Evolutionary conservation across 2,888 invertebrate species (phyloP).

Genomic region (Ormyrus pomaceus): DNA sequence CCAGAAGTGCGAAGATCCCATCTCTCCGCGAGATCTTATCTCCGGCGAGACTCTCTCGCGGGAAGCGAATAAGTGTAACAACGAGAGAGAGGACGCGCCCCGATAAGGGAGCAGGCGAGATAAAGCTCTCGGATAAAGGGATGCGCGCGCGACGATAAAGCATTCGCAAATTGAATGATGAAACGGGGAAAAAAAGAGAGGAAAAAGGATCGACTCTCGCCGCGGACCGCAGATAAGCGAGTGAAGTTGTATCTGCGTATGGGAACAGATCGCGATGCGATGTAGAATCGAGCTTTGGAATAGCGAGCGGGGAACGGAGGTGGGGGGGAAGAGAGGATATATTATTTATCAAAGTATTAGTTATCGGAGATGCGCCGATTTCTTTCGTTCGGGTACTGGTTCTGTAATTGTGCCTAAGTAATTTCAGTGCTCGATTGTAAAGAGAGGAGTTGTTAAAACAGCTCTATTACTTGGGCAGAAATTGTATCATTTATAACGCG

Average conservation of each 20-base stretch:
- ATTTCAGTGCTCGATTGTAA: too few relatives aligned
- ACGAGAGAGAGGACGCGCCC: not conserved
- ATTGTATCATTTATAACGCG: too few relatives aligned
- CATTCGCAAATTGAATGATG: conserved; percentile 38
- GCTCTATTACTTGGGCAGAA: too few relatives aligned
- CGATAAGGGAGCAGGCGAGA: conserved; percentile 26
- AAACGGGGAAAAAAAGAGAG: not conserved
- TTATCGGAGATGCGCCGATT: not conserved
- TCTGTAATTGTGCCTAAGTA: too few relatives aligned
- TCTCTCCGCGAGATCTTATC: conserved; percentile 37
- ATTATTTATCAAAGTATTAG: conserved; percentile 28
- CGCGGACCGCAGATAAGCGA: too few relatives aligned
- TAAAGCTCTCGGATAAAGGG: not conserved
- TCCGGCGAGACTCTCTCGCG: not conserved
- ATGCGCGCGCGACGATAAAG: conserved; percentile 18
- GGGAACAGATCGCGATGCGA: too few relatives aligned
- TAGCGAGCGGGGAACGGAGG: not conserved
- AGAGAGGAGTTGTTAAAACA: too few relatives aligned
- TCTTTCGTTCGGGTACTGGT: too few relatives aligned
- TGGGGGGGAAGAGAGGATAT: not conserved
- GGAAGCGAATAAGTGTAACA: not conserved
- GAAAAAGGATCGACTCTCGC: not conserved
- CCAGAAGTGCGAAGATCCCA: conserved; percentile 41
- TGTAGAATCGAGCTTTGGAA: too few relatives aligned
- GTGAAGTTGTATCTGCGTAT: too few relatives aligned